phyloP scores from a whole-genome alignment of 2,888 invertebrate species.

The Leptinotarsa rubiginosa region DNA sequence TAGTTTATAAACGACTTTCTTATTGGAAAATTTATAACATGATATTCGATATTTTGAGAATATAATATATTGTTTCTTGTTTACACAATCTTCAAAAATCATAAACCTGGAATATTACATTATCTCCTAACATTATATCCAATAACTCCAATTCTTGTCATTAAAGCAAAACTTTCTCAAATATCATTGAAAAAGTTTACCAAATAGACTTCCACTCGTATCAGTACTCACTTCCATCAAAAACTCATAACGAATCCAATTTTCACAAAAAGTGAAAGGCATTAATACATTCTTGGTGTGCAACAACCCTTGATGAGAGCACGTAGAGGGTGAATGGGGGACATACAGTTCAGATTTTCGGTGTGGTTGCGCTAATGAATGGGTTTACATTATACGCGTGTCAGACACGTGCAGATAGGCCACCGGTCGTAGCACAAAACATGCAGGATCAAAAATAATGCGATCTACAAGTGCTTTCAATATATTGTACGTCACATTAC shows the following conservation, averaged over 20 bases:
- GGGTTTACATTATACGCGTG: constrained; percentile 67
- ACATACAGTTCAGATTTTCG: constrained; percentile 60
- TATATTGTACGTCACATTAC: constrained; percentile 54
- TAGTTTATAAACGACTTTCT: too few species aligned
- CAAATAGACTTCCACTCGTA: too few species aligned
- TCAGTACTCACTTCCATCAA: constrained; percentile 45
- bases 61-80: too few species aligned
- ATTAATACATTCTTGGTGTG: constrained; percentile 42
- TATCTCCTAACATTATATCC: too few species aligned
- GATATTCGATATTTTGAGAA: too few species aligned
- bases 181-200: too few species aligned
- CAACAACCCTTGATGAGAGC: constrained; percentile 43
- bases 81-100: too few species aligned
- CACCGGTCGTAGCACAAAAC: constrained; percentile 62
- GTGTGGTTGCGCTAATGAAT: constrained; percentile 68
- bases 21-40: too few species aligned
- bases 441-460: constrained; percentile 64
- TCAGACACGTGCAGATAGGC: constrained; percentile 62
- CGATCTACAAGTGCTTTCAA: constrained; percentile 62
- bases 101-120: too few species aligned
- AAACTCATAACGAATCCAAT: constrained; percentile 57
- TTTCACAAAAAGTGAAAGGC: constrained; percentile 48
- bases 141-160: too few species aligned
- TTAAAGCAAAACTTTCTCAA: too few species aligned
- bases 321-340: constrained; percentile 40